phyloP scores from a whole-genome alignment of 2,888 invertebrate species.

The Steromphala cineraria region DNA sequence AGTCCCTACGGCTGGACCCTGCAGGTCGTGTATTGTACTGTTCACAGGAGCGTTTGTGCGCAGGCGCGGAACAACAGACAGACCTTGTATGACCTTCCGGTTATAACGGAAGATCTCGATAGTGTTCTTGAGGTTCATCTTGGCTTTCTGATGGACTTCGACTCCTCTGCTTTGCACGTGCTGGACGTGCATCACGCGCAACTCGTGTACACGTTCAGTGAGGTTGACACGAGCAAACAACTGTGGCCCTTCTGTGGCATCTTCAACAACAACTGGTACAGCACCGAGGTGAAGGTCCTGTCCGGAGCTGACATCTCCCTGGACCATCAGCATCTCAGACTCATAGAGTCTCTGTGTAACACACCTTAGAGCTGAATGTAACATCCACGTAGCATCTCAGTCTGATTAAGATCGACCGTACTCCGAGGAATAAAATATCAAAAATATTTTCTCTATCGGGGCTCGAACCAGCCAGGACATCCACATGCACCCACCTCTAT shows the following conservation, averaged over 20 bases:
- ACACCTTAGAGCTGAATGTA: neutral
- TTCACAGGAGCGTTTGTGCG: neutral
- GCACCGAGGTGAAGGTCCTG: neutral
- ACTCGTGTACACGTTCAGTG: neutral
- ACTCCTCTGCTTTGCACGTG: neutral
- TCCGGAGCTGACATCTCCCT: neutral
- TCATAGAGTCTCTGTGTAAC: neutral
- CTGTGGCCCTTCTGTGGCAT: neutral
- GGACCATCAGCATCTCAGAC: neutral
- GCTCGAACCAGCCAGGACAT: no score
- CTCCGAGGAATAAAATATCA: no score
- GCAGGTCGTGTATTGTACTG: neutral
- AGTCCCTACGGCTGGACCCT: neutral
- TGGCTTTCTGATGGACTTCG: neutral
- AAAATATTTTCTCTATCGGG: no score
- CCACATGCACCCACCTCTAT: no score
- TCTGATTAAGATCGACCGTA: no score
- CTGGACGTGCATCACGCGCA: neutral
- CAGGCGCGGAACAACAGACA: neutral
- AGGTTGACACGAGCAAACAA: neutral
- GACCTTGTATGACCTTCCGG: neutral
- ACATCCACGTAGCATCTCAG: no score
- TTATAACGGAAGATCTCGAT: neutral
- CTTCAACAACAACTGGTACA: slow-evolving; percentile 8
- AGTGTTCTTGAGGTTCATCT: neutral